Conservation (phyloP, 2,797 vertebrate genomes). For the Agapornis canus region DNA sequence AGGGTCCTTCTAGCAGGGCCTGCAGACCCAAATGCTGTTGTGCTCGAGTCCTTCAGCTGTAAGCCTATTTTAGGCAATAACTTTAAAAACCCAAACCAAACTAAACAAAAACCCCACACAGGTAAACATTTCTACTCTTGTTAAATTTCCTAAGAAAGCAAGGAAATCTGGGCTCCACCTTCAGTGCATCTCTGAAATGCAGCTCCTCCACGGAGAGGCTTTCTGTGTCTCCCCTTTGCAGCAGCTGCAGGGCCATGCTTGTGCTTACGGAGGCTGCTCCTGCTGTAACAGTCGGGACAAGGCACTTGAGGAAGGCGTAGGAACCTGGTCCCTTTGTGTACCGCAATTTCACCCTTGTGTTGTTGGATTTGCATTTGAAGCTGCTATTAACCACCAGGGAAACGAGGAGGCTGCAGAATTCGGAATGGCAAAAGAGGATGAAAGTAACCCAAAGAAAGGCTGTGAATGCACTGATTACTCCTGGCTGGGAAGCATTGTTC, state of each 20-base stretch:
- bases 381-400: slow-evolving; percentile 25
- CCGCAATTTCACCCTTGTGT: slow-evolving; percentile 1
- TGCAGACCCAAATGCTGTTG: neutral
- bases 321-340: slow-evolving; percentile 24
- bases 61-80: neutral
- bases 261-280: neutral
- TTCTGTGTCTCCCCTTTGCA: neutral
- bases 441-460: slow-evolving; percentile 38
- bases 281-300: neutral
- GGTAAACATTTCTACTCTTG: neutral
- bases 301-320: neutral
- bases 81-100: neutral
- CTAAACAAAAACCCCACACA: neutral
- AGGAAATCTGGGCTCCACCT: neutral
- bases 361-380: slow-evolving; percentile 73
- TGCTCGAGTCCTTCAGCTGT: neutral
- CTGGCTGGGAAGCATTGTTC: neutral
- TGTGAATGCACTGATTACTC: slow-evolving; percentile 39
- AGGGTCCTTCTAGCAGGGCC: neutral
- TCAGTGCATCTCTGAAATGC: neutral
- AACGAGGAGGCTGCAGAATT: slow-evolving; percentile 24
- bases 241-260: neutral
- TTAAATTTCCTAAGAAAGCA: neutral
- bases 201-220: neutral
- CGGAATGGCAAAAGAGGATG: slow-evolving; percentile 14